Evolutionary conservation across 2,888 invertebrate genomes (phyloP).

Genomic region (Drosophila mettleri): DNA sequence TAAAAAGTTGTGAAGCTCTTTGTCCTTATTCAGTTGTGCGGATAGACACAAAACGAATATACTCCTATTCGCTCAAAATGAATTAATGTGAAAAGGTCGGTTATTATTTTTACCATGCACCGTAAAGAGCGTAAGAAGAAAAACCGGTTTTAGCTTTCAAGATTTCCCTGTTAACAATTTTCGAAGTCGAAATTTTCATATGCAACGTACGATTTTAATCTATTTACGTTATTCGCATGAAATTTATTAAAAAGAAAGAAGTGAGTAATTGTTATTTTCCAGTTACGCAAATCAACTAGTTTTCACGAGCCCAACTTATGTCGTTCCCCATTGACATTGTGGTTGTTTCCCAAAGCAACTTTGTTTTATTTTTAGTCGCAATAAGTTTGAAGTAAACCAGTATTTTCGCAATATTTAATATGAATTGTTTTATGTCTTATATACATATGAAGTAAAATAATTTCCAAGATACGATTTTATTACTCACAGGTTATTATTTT

Average conservation of each 20-base stretch:
- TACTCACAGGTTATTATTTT: constrained; percentile 73
- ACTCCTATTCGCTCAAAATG: neutral
- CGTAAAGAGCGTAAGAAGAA: constrained; percentile 30
- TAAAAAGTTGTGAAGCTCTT: neutral
- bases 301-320: neutral
- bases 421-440: neutral
- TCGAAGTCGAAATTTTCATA: constrained; percentile 13
- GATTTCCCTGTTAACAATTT: constrained; percentile 30
- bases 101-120: neutral
- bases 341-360: constrained; percentile 2
- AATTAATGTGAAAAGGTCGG: neutral
- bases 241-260: constrained; percentile 1
- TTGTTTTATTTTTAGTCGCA: neutral
- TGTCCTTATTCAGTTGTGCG: no score
- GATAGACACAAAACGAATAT: neutral
- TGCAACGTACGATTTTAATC: neutral
- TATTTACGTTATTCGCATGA: constrained; percentile 3
- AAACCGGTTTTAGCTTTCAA: constrained; percentile 47
- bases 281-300: constrained; percentile 26
- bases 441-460: no score
- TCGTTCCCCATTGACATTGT: constrained; percentile 11
- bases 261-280: constrained; percentile 13
- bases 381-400: neutral
- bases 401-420: neutral
- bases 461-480: neutral